phyloP scores from a whole-genome alignment of 2,797 vertebrate genomes.

The Uromys caudimaculatus region DNA sequence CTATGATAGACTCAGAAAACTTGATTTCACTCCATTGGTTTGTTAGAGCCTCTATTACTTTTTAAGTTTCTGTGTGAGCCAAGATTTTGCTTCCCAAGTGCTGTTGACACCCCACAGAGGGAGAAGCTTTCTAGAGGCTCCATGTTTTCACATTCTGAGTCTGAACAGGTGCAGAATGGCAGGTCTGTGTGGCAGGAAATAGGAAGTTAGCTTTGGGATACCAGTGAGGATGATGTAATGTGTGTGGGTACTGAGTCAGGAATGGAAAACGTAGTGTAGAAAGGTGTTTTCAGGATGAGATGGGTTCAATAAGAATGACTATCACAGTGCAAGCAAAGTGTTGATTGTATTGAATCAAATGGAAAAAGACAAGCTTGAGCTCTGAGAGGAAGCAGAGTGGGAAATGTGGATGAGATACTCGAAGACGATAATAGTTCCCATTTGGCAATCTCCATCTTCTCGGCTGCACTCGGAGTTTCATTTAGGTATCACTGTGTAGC shows the following conservation, averaged over 20 bases:
- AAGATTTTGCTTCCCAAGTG: neutral
- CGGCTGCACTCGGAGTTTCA: neutral
- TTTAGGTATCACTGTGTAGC: neutral
- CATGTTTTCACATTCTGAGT: neutral
- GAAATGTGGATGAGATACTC: constrained; percentile 49
- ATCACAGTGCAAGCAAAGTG: constrained; percentile 33
- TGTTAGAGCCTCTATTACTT: neutral
- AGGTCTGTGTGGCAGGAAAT: neutral
- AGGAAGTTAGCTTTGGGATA: neutral
- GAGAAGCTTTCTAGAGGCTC: neutral
- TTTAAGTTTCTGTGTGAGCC: neutral
- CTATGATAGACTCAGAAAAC: neutral
- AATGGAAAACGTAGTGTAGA: neutral
- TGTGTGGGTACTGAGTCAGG: neutral
- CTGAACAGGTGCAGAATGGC: neutral
- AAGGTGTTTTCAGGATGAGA: constrained; percentile 16
- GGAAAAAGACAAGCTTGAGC: constrained; percentile 22
- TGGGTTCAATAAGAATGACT: constrained; percentile 51
- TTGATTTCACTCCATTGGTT: neutral
- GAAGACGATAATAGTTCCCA: constrained; percentile 53
- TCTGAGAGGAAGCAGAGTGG: constrained; percentile 55
- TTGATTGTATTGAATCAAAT: constrained; percentile 64
- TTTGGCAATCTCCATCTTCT: constrained; percentile 6
- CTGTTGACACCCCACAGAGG: neutral
- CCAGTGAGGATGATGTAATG: neutral